phyloP scores from a whole-genome alignment of 2,113 vertebrate genomes.

The Isichthys henryi region DNA sequence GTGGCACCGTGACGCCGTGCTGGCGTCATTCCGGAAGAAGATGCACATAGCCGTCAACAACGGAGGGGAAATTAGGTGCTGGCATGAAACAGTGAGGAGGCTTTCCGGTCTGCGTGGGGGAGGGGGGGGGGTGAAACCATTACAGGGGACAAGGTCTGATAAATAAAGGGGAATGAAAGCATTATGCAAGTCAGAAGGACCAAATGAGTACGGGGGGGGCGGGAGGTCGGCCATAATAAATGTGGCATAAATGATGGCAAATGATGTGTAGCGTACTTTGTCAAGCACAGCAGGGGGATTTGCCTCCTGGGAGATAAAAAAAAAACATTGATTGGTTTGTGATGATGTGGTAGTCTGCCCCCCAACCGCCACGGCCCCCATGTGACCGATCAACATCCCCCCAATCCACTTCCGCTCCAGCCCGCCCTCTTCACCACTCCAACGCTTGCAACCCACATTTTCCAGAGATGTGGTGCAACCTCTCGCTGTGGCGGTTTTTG shows the following conservation, averaged over 20 bases:
- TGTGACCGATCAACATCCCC: background rate
- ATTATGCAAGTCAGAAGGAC: conserved; percentile 1
- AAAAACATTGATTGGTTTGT: conserved; percentile 17
- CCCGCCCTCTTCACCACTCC: background rate
- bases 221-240: conserved; percentile 2
- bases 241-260: conserved; percentile 26
- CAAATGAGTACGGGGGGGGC: background rate
- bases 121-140: background rate
- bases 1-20: background rate
- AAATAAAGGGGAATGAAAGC: conserved; percentile 15
- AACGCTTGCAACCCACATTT: background rate
- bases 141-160: background rate
- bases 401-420: background rate
- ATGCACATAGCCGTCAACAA: background rate
- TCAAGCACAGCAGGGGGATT: conserved; percentile 28
- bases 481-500: background rate
- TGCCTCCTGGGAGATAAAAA: conserved; percentile 39
- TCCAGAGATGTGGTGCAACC: background rate
- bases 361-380: background rate
- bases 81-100: conserved; percentile 22
- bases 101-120: background rate
- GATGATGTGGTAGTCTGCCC: background rate
- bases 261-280: conserved; percentile 40
- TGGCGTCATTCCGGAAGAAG: too few relatives aligned
- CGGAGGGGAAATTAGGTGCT: background rate